phyloP scores from a whole-genome alignment of 1,140 invertebrate species.

The Leptinotarsa defecta region DNA sequence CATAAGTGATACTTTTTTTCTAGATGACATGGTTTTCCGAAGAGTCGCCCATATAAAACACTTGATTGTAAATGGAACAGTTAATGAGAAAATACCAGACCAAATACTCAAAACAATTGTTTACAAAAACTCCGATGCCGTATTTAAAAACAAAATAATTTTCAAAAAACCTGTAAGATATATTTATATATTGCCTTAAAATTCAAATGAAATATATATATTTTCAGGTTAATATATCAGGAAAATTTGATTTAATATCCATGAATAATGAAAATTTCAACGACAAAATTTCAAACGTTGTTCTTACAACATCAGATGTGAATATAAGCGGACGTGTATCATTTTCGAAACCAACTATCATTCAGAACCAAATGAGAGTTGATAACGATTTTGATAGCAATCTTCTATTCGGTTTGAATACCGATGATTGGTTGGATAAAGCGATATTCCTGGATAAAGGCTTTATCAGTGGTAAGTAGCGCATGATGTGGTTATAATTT shows the following conservation, averaged over 20 bases:
- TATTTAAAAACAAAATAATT: slow-evolving; percentile 32
- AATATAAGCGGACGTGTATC: slow-evolving; percentile 39
- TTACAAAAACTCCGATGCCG: slow-evolving; percentile 33
- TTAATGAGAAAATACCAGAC: slow-evolving; percentile 41
- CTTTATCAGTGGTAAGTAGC: slow-evolving; percentile 37
- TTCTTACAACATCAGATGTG: slow-evolving; percentile 43
- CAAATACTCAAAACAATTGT: slow-evolving; percentile 43
- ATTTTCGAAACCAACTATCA: slow-evolving; percentile 40
- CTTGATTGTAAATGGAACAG: slow-evolving; percentile 35
- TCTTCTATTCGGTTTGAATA: slow-evolving; percentile 39
- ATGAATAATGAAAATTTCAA: slow-evolving; percentile 45
- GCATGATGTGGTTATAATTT: background rate
- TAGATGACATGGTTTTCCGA: slow-evolving; percentile 46
- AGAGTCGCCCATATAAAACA: slow-evolving; percentile 40
- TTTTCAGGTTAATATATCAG: slow-evolving; percentile 45
- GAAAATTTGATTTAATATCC: slow-evolving; percentile 41
- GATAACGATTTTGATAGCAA: slow-evolving; percentile 43
- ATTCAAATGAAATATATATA: background rate
- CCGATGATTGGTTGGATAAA: slow-evolving; percentile 39
- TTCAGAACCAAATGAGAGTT: slow-evolving; percentile 40
- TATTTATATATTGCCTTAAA: background rate
- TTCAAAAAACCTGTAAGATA: slow-evolving; percentile 42
- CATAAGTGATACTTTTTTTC: too few relatives aligned
- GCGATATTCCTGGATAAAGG: slow-evolving; percentile 47
- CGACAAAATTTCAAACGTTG: slow-evolving; percentile 41